Evolutionary conservation across 64 coral and sea anemone genomes (phyloP), one percentile per base, ranked within the genome.

Genomic region (Cladopsammia gracilis): DNA sequence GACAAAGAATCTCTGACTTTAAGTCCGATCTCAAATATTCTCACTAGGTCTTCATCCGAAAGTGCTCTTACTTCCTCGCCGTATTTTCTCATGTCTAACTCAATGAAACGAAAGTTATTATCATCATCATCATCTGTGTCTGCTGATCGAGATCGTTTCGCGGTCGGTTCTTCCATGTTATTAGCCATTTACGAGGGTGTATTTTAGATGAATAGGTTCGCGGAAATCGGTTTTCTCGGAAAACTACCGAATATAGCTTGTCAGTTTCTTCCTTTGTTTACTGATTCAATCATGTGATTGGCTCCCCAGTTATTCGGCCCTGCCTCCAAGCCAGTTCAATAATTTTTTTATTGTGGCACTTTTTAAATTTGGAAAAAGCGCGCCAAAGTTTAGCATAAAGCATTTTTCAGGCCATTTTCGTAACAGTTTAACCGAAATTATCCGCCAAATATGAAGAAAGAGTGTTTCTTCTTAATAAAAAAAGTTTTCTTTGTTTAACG

Each of bases 1-100:
- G 74, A 79, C 42, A 90, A 42, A 34, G 88, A 69, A 65, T 90
- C 88, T 44, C 11, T 79, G 7, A 79, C 61, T 75, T 68, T 54
- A 12, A 90, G 73, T 26, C 88, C 88, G 7, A 90, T n/a, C 20
- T 70, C 60, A 79, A 90, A 90, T 10, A 90, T 47, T 6, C 5
- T 70, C 9, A 54, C 61, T 6, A 90, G 88, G 64, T 90, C 75
- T 16, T 90, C 48, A 14, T 25, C 46, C 49, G 75, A 7, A 9
- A 79, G 61, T 2, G 7, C 19, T 68, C 60, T 42, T 7, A 90
- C 75, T 46, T 60, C 62, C 23, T 70, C 42, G 3, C 43, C 58
- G 42, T 83, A 83, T 0, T 64, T 48, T 1, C 13, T 25, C 79
- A 65, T 48, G 8, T 83, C 42, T 1, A 83, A 58, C 16, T 7